Evolutionary conservation across 2,797 vertebrate species (phyloP).

Genomic region (Margarornis squamiger): DNA sequence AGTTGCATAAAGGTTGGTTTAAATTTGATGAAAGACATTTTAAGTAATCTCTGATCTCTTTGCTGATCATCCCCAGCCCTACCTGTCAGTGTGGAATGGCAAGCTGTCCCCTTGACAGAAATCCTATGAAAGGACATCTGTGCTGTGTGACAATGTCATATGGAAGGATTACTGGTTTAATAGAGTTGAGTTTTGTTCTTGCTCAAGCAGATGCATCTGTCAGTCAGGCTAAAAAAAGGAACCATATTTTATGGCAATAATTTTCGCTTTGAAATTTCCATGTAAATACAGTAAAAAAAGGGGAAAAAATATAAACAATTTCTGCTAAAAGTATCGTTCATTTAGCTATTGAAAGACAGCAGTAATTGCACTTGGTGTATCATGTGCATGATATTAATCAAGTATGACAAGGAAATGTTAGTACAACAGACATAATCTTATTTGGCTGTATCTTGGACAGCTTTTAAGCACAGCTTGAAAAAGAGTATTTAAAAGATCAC

Average conservation of each 20-base stretch:
- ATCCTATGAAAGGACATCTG: constrained; percentile 48
- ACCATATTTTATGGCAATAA: constrained; percentile 12
- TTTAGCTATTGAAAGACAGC: constrained; percentile 19
- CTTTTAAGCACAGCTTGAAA: constrained; percentile 68
- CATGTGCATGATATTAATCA: constrained; percentile 8
- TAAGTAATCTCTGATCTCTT: constrained; percentile 33
- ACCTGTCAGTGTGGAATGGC: constrained; percentile 49
- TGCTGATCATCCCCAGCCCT: constrained; percentile 22
- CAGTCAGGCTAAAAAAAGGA: background rate
- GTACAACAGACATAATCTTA: constrained; percentile 55
- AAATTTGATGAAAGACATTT: constrained; percentile 25
- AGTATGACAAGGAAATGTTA: constrained; percentile 25
- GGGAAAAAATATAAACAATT: constrained; percentile 25
- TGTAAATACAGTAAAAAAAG: constrained; percentile 1
- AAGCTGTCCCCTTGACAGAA: constrained; percentile 34
- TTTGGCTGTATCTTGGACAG: constrained; percentile 61
- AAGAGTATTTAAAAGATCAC: constrained; percentile 52
- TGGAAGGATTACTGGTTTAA: constrained; percentile 59
- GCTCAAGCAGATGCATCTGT: constrained; percentile 47
- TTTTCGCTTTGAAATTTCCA: constrained; percentile 59
- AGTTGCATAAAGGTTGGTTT: constrained; percentile 16
- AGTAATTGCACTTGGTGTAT: constrained; percentile 35
- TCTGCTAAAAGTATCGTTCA: background rate
- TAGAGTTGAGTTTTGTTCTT: constrained; percentile 53
- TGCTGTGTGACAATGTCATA: constrained; percentile 40